Evolutionary conservation across 2,113 vertebrate genomes (phyloP), one percentile per base, ranked within the genome.

Genomic region (Theristicus caerulescens): DNA sequence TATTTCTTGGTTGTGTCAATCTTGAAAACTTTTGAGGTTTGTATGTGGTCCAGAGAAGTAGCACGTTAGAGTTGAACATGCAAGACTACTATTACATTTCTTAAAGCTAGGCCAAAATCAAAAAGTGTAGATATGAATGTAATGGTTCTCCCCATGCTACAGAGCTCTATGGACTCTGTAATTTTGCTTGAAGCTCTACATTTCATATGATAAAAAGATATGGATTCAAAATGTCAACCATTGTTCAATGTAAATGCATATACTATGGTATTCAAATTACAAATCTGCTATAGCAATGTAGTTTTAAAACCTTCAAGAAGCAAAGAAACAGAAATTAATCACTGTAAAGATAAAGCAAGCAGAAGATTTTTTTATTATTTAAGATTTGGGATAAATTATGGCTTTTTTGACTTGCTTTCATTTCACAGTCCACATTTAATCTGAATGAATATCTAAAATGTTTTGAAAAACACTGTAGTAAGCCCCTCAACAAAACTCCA

Each of bases 41-140:
- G 8, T 7, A 25, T 0, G 0, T 11, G 16, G n/a, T 42, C 13
- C 44, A 46, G 62, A 54, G 40, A 76, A 74, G n/a, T 3, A n/a
- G 17, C 47, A 44, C 1, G 4, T 24, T 38, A n/a, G 52, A 69
- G 18, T 0, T 44, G 29, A 76, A 22, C 19, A 8, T 3, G 7
- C 20, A 64, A 34, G n/a, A 25, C 24, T 34, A 21, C 6, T 34
- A 21, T 5, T 16, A 3, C 7, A 34, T 38, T 58, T 74, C 61
- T 57, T 42, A 79, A 70, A 72, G 34, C 11, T 47, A 27, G 32
- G 59, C 65, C 61, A 61, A 67, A 84, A 47, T 58, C 31, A 64
- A 13, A 8, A 0, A 14, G 20, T 3, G 3, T 3, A 38, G 16
- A 42, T 32, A n/a, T 3, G 13, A 83, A 64, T 7, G 3, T 3